Conservation (phyloP, 2,888 invertebrate genomes). For the Odontothrips loti region DNA sequence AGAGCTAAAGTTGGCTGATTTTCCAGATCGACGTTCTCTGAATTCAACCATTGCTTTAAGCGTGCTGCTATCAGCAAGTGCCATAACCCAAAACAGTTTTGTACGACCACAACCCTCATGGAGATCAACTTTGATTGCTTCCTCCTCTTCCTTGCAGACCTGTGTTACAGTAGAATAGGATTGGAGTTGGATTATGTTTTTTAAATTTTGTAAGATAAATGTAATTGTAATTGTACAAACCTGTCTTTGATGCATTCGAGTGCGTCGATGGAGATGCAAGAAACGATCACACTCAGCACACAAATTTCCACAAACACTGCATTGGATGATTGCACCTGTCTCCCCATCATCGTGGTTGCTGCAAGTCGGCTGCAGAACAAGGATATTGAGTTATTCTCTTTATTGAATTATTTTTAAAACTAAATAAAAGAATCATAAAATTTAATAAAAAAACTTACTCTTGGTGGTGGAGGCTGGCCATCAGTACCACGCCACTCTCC, state of each 20-base stretch:
- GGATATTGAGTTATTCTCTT: not conserved
- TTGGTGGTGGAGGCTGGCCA: slow-evolving; percentile 42
- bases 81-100: slow-evolving; percentile 90
- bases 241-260: slow-evolving; percentile 79
- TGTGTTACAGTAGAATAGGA: slow-evolving; percentile 42
- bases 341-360: slow-evolving; percentile 95
- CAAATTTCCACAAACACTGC: slow-evolving; percentile 83
- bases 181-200: not conserved
- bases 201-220: not conserved
- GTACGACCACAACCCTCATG: slow-evolving; percentile 94
- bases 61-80: slow-evolving; percentile 88
- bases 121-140: slow-evolving; percentile 92
- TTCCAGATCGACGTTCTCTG: slow-evolving; percentile 60
- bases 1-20: slow-evolving; percentile 47
- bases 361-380: slow-evolving; percentile 67
- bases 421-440: not conserved
- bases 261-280: slow-evolving; percentile 84
- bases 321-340: slow-evolving; percentile 88
- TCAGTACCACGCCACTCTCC: slow-evolving; percentile 69
- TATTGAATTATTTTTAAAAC: not conserved
- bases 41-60: slow-evolving; percentile 89
- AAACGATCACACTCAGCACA: slow-evolving; percentile 96
- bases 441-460: slow-evolving; percentile 38
- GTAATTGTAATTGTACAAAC: slow-evolving; percentile 44
- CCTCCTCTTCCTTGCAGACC: slow-evolving; percentile 94